Base-by-base conservation (phyloP, 2,113 vertebrate species). In the Stictonetta naevosa region DNA sequence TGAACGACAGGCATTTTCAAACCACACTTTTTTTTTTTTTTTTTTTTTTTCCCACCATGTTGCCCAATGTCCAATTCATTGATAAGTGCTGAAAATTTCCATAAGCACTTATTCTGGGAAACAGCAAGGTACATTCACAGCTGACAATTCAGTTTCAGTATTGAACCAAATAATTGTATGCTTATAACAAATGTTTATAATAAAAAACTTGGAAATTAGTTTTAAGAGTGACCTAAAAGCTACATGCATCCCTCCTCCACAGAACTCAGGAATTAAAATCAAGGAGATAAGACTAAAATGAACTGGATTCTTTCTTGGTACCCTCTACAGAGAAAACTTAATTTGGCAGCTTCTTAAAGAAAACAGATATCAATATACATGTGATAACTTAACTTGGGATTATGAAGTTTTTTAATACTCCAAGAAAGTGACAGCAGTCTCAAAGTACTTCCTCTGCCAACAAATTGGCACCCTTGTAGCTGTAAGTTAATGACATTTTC, bases 401-500 rank as follows among this genome's bases (percentile, higher is more conserved):
- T 88, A 50, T 28, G 23, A 69, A 28, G 7, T 52, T 82, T 90
- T 91, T 71, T 66, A 91, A 79, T 82, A 46, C 26, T 48, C 58
- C 59, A 29, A 84, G 60, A 90, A 83, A 82, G 44, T 13, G 31
- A 62, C 44, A 76, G 29, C 13, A 83, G 31, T 69, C 62, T 96
- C 19, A 21, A 36, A 81, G n/a, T 48, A 73, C 91, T 95, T 89
- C 74, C 83, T 93, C 40, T 73, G 56, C 92, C 80, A 86, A 89
- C 68, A 92, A 86, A 84, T 50, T 76, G 83, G 25, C 58, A 82
- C 56, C 13, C 14, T 82, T 0, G 0, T 46, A 76, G 50, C 40
- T 75, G 44, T 19, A 73, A 73, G 58, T 76, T 93, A 95, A 94
- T 86, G 44, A 76, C 26, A 79, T 77, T 96, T 97, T 97, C 52